Base-by-base conservation (phyloP, 2,797 vertebrate genomes). In the Tragopan temminckii region DNA sequence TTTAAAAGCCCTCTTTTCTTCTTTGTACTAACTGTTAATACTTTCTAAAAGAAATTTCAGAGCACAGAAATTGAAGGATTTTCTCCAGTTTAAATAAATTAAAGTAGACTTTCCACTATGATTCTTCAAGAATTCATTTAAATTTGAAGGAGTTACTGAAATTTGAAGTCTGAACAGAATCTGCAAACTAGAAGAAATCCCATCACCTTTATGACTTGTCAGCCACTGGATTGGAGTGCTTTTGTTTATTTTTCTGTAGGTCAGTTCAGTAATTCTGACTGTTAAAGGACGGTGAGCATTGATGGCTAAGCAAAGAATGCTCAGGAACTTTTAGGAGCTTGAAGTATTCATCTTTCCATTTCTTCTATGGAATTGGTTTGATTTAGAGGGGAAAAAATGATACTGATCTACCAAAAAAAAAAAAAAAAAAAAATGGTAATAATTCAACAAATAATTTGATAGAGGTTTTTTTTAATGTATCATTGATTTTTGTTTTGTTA, bases 321-420 rank as follows among this genome's bases (percentile, higher is more conserved):
- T 63, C 20, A n/a, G 53, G 33, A 62, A 11, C 74, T 91, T 84
- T 81, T 74, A 67, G 33, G n/a, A 63, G 59, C 35, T 68, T 85
- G 15, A 46, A 27, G 7, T 63, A 55, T 24, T 68, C 25, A 23
- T 59, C 17, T 62, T 69, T 57, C 52, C 10, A 76, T 83, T 71
- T 64, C 29, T 80, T 61, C 31, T 66, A n/a, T 9, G 40, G 43
- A 48, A n/a, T 16, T 52, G 11, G 5, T 52, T 64, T 84, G 36
- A 46, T 70, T 33, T 53, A 42, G 16, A 27, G 68, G 21, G 67
- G 21, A 35, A 74, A 45, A 53, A 21, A n/a, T 19, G 6, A 6
- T 19, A 33, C 4, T 14, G 36, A 11, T 64, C 21, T 81, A 75
- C 25, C 36, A 20, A 35, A 21, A 71, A 53, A 16, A 74, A 35